Evolutionary conservation across 2,888 invertebrate species (phyloP), one percentile per base, ranked within the genome.

Genomic region (Helleia helle): DNA sequence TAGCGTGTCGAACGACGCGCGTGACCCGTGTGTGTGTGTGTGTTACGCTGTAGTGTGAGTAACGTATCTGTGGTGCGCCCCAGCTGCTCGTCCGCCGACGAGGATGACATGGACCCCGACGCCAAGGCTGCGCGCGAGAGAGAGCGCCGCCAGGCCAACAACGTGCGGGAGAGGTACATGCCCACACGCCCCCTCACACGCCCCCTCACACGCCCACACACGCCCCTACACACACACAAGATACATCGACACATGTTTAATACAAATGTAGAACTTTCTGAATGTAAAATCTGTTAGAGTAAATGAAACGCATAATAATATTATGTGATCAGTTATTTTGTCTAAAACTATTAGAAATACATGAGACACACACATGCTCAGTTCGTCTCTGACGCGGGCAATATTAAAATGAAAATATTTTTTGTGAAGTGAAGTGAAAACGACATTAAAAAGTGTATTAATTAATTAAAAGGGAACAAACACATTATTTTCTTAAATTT

Each of bases 101-200:
- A 94, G 71, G 93, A 92, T 71, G 91, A 90, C 75, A 62, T 72
- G 22, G 91, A 93, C 72, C 95, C 95, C 38, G 91, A 91, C 86
- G 91, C 92, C 66, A 96, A 96, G 89, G 94, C 94, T 63, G 93
- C 95, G 84, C 90, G 96, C 74, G 97, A 98, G 88, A 91, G 93
- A 86, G 95, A 97, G 87, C 89, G 97, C 62, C 89, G 97, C 56
- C 96, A 96, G 85, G 97, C 97, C 69, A 98, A 98, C 90, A 98
- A 98, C 88, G 96, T 97, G 57, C 88, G 98, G 64, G 97, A 97
- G 90, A 93, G 96, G 96, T 96, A 87, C 22, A 34, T 26, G 18
- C 27, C 22, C 37, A n/a, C n/a, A 86, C 58, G 24, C 22, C 15
- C 9, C 26, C 17, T 44, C 27, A 27, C 15, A 34, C 26, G 18